Evolutionary conservation across 2,797 vertebrate species (phyloP).

Genomic region (Sorex maritimensis): DNA sequence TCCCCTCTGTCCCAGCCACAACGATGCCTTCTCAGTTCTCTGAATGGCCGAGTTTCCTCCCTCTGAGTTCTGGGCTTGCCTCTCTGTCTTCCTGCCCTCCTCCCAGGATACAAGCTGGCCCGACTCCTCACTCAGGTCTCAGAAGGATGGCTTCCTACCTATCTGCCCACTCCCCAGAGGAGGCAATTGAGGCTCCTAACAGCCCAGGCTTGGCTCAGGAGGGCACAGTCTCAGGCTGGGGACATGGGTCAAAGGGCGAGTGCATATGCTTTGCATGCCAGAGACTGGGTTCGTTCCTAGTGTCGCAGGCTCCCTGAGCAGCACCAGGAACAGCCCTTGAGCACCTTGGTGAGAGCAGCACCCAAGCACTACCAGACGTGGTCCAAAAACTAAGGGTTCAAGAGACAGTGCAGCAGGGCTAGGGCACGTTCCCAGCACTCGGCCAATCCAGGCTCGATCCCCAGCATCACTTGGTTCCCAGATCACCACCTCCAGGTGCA

Average conservation of each 20-base stretch:
- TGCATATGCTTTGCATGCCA: too few species aligned
- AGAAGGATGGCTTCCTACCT: not conserved
- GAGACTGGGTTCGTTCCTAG: too few species aligned
- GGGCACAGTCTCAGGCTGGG: not conserved
- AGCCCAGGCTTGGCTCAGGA: not conserved
- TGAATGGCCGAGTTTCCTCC: constrained; percentile 14
- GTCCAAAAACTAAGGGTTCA: too few species aligned
- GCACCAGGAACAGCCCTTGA: too few species aligned
- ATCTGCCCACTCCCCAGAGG: constrained; percentile 52
- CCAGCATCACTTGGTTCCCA: too few species aligned
- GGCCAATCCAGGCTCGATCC: too few species aligned
- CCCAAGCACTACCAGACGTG: too few species aligned
- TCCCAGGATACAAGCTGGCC: not conserved
- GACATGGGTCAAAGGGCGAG: not conserved
- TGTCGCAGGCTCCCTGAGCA: too few species aligned
- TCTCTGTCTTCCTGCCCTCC: not conserved
- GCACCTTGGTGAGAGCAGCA: too few species aligned
- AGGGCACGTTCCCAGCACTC: too few species aligned
- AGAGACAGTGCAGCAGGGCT: too few species aligned
- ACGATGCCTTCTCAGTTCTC: constrained; percentile 36
- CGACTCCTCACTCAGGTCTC: constrained; percentile 15
- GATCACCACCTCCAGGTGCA: too few species aligned
- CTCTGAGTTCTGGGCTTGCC: not conserved
- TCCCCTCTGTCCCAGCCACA: not conserved
- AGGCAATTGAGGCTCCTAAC: not conserved